A percentile compares a stretch with the other conserved stretches of the same genome.
Conservation (phyloP, 2,113 vertebrate genomes). For the Cyphomyrus plagiostoma region DNA sequence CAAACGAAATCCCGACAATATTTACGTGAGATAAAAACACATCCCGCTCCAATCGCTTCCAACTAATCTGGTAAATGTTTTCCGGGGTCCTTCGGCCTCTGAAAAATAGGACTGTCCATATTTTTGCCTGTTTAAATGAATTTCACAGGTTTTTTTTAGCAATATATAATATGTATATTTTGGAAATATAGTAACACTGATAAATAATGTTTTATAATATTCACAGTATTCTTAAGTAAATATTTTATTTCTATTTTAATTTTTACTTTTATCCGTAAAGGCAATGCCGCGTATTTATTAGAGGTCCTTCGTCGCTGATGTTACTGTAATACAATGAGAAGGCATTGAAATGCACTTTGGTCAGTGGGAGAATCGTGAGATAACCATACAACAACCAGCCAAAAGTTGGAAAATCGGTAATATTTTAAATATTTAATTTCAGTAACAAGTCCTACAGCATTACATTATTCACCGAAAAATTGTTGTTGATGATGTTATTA, state of each 20-base stretch:
- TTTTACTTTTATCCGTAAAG: neutral
- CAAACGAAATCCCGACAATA: slow-evolving; percentile 9
- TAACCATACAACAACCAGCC: neutral
- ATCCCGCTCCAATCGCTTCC: slow-evolving; percentile 2
- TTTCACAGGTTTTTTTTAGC: neutral
- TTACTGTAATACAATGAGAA: neutral
- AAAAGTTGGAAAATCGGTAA: slow-evolving; percentile 14
- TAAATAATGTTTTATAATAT: neutral
- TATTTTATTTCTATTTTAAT: neutral
- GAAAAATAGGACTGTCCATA: neutral
- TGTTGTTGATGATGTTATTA: neutral
- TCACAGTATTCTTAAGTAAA: neutral
- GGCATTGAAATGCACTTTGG: neutral
- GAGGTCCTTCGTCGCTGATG: neutral
- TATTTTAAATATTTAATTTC: neutral
- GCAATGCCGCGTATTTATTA: neutral
- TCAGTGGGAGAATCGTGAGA: neutral
- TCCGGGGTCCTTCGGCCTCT: neutral
- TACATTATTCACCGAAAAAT: neutral
- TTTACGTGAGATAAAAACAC: neutral
- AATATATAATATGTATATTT: neutral
- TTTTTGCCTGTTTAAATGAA: slow-evolving; percentile 15
- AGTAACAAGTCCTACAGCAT: neutral
- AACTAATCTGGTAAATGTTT: slow-evolving; percentile 6
- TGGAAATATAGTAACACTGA: neutral